Percentiles rank a stretch among this genome's conserved stretches.
phyloP scores from a whole-genome alignment of 2,888 invertebrate genomes.

The Caenorhabditis uteleia region DNA sequence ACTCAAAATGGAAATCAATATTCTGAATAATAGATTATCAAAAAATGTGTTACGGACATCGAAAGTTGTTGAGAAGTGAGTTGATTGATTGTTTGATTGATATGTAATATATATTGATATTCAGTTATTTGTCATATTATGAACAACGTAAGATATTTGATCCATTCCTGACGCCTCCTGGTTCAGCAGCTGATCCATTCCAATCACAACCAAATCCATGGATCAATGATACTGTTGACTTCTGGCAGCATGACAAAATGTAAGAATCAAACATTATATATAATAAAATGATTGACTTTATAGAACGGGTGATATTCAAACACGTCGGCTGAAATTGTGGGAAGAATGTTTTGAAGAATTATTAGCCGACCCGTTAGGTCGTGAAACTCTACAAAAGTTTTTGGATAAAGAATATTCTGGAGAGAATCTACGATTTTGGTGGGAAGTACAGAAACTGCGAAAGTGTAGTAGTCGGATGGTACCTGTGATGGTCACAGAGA shows the following conservation, averaged over 20 bases:
- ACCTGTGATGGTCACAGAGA: conserved; percentile 80
- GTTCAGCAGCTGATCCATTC: conserved; percentile 75
- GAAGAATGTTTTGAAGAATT: conserved; percentile 93
- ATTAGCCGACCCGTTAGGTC: conserved; percentile 87
- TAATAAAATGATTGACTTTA: conserved; percentile 12
- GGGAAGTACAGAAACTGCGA: conserved; percentile 81
- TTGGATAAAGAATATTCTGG: conserved; percentile 97
- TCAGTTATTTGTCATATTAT: conserved; percentile 63
- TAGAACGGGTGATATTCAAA: conserved; percentile 82
- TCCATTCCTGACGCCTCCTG: conserved; percentile 88
- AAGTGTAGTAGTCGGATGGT: conserved; percentile 86
- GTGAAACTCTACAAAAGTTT: conserved; percentile 93
- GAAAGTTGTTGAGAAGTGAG: conserved; percentile 91
- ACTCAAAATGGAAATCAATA: conserved; percentile 79
- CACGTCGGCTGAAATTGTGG: conserved; percentile 93
- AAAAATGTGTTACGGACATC: conserved; percentile 87
- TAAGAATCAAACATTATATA: conserved; percentile 70
- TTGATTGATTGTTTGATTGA: background rate
- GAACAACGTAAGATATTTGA: conserved; percentile 97
- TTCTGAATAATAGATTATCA: conserved; percentile 75
- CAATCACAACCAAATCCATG: conserved; percentile 83
- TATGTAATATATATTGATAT: background rate
- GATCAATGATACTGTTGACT: conserved; percentile 91
- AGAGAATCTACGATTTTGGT: conserved; percentile 88
- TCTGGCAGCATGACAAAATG: conserved; percentile 91